Evolutionary conservation across 2,888 invertebrate species (phyloP), one percentile per base, ranked within the genome.

Genomic region (Nebria brevicollis): DNA sequence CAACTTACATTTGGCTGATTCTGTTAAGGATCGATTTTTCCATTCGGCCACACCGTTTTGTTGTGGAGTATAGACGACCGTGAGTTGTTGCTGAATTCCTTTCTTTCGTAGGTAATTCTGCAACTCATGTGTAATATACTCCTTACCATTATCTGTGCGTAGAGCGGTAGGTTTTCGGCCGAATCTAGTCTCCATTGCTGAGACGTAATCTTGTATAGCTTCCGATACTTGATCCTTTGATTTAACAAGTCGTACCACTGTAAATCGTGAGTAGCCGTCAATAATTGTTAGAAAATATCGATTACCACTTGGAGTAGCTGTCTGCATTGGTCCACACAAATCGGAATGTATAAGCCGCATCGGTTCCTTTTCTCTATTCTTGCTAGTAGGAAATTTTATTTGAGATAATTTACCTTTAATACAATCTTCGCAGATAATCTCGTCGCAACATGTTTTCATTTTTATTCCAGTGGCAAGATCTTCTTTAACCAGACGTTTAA

Each of bases 401-500:
- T 68, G n/a, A n/a, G 68, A 68, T 68, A 68, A 68, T 68, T 68
- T 68, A n/a, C n/a, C 68, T 68, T 68, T 68, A 5, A 68, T 68
- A 15, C 68, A 68, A 26, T 15, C 11, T 68, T n/a, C 68, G 68
- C 68, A 68, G 2, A 15, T 68, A n/a, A 68, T 68, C 20, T 20
- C 20, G 20, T 20, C 20, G 20, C 20, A 20, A 20, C 20, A 20
- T 20, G 20, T 20, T 20, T 20, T 20, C 20, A 20, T 20, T 20
- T 20, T 20, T 20, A 20, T 20, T 20, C 20, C 20, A 20, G 20
- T 20, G 20, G 20, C 20, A 20, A 20, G 20, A 20, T 20, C 20
- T 20, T 20, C 20, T 20, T 20, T 20, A 20, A 20, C 20, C 20
- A 20, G 20, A 20, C 20, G 20, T 20, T 20, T 20, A 20, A 1